Percentiles rank a stretch among this genome's conserved stretches.
Evolutionary conservation across 2,888 invertebrate species (phyloP).

Genomic region (Dexiosoma caninum): DNA sequence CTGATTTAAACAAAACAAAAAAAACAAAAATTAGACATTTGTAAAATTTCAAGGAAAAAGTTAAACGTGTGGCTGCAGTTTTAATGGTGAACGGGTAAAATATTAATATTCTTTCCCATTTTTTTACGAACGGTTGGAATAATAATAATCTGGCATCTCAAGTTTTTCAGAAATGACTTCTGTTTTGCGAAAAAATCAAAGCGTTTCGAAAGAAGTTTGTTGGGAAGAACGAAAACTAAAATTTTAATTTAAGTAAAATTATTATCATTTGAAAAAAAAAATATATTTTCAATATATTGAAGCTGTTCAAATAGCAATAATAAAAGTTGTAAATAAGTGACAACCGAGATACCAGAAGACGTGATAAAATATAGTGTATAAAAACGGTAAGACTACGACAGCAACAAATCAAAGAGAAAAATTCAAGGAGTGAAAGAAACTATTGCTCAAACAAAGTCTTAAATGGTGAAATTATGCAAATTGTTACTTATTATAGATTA

Average conservation of each 20-base stretch:
- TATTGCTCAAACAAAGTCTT: neutral
- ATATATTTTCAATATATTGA: neutral
- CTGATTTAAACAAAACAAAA: no score
- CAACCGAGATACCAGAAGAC: neutral
- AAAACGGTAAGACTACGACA: conserved; percentile 47
- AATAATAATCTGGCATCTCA: conserved; percentile 28
- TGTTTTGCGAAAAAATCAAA: conserved; percentile 61
- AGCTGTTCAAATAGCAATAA: neutral
- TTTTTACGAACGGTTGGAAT: no score
- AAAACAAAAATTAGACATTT: no score
- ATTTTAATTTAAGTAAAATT: conserved; percentile 22
- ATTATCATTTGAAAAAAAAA: neutral
- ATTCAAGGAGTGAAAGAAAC: neutral
- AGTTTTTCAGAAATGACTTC: conserved; percentile 41
- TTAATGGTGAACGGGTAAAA: no score
- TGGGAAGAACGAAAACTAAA: conserved; percentile 34
- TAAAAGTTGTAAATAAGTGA: neutral
- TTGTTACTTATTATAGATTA: no score
- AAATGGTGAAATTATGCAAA: conserved; percentile 1
- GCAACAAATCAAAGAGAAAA: neutral
- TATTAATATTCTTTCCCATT: no score
- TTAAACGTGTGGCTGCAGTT: no score
- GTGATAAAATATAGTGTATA: conserved; percentile 21
- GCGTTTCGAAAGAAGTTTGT: conserved; percentile 54
- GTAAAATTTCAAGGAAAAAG: no score